Base-by-base conservation (phyloP, 2,113 vertebrate genomes). In the Sterrhoptilus dennistouni region DNA sequence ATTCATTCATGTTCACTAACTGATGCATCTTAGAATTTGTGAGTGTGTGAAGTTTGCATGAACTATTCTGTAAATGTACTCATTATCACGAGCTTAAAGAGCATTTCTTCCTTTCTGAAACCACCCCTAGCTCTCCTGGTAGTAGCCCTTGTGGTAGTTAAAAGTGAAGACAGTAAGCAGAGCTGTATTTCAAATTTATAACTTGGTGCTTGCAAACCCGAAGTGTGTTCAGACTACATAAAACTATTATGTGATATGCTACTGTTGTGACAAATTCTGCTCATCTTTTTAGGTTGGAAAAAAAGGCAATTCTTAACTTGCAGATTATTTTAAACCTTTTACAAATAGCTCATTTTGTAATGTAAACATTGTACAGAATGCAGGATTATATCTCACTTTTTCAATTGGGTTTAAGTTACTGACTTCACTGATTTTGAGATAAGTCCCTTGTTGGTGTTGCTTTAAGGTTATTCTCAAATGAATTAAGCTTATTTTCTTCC, bases 1-100 rank as follows among this genome's bases (percentile, higher is more conserved):
- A 98, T 98, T 96, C 92, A 94, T 98, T 96, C 96, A 92, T 94
- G 83, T 97, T 96, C 97, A 98, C 98, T 98, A 98, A 98, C 98
- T 96, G 96, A 85, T 96, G 97, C 96, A 95, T 97, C 92, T 85
- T 97, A 97, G 91, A 97, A 91, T 94, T 93, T 84, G 87, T 97
- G 85, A 72, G 70, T 76, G 72, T 94, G 69, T 91, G 92, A 96
- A 87, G 85, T 98, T 95, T 98, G 98, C 98, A 98, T 98, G 98
- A 95, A 90, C 47, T 95, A 12, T 93, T 95, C 78, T 92, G 90
- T 92, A 97, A 94, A 91, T 70, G 56, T 97, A 79, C 83, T 93
- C 82, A 65, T 94, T 92, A 88, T 79, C 80, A 83, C 66, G 71
- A 81, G 81, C 93, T 97, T 92, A 90, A 35, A 89, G 77, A 83